Percentiles rank a stretch among this genome's conserved stretches.
Evolutionary conservation across 2,888 invertebrate species (phyloP).

Genomic region (Diaphora mendica): DNA sequence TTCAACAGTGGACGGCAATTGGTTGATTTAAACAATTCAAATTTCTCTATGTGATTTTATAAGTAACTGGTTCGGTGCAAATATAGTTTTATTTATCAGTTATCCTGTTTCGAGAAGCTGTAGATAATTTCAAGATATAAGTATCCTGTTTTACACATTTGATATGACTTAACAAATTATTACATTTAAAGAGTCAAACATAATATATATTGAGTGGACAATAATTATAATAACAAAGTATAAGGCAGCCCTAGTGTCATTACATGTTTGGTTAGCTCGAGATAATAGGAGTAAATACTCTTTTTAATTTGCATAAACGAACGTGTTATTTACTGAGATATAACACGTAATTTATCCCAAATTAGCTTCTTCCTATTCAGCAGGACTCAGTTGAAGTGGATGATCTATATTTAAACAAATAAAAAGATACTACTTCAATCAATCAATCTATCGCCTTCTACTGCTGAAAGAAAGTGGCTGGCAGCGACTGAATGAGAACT

Average conservation of each 20-base stretch:
- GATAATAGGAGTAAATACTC: not conserved
- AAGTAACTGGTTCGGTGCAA: not conserved
- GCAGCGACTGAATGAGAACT: no score
- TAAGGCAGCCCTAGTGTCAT: not conserved
- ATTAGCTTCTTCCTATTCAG: not conserved
- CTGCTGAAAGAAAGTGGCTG: no score
- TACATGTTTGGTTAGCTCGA: not conserved
- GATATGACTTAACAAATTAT: not conserved
- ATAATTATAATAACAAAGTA: not conserved
- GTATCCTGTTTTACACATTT: not conserved
- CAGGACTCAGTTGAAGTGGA: not conserved
- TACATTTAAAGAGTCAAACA: not conserved
- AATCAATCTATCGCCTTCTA: no score
- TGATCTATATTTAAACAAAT: no score
- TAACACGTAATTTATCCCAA: not conserved
- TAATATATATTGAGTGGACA: not conserved
- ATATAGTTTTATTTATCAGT: constrained; percentile 1
- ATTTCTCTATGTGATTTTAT: constrained; percentile 1
- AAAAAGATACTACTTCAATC: no score
- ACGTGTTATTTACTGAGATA: not conserved
- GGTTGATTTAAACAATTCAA: not conserved
- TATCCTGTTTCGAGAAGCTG: not conserved
- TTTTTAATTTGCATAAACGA: not conserved
- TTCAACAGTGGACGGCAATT: no score
- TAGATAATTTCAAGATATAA: constrained; percentile 4